Evolutionary conservation across 2,797 vertebrate species (phyloP), one percentile per base, ranked within the genome.

Genomic region (Chromobotia macracanthus): DNA sequence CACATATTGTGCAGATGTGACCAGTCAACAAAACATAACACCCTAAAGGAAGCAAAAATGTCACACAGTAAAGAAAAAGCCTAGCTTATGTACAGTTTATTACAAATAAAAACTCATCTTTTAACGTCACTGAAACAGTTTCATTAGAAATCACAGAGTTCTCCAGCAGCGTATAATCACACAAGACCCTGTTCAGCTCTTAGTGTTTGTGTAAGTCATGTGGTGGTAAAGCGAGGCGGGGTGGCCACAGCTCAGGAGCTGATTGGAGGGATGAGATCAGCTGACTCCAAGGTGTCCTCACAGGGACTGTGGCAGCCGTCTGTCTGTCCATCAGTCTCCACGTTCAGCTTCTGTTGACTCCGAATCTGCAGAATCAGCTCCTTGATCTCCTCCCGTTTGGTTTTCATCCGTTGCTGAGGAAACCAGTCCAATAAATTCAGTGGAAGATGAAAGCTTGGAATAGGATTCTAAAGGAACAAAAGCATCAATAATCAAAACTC

Each of bases 361-460:
- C 97, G 94, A 53, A 99, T 91, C 80, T 91, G 94, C 72, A 97
- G 90, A 85, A 99, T 99, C 80, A 98, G 94, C 56, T 95, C 93
- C 80, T 91, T 88, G 83, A 99, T 97, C 90, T 99, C 97, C 87
- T 97, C 93, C 13, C 97, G 95, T 90, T 99, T 99, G 56, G 94
- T 97, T 94, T 95, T 99, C 96, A 99, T 98, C 85, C 96, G 92
- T 85, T 95, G 95, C 82, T 95, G 95, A 31, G 95, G 96, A 89
- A 99, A 99, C 97, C 97, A 99, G 55, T 97, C 95, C 21, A 89
- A 90, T 89, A 99, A 91, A 87, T 95, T 96, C 91, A 99, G 90
- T 3, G 97, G 97, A 72, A 98, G 91, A 63, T 97, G 95, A 90
- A 98, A 99, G 80, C 93, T 97, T 73, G 93, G 88, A 81, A 99